Evolutionary conservation across 1,140 invertebrate genomes (phyloP).

Genomic region (Macrotrachela quadricornifera): DNA sequence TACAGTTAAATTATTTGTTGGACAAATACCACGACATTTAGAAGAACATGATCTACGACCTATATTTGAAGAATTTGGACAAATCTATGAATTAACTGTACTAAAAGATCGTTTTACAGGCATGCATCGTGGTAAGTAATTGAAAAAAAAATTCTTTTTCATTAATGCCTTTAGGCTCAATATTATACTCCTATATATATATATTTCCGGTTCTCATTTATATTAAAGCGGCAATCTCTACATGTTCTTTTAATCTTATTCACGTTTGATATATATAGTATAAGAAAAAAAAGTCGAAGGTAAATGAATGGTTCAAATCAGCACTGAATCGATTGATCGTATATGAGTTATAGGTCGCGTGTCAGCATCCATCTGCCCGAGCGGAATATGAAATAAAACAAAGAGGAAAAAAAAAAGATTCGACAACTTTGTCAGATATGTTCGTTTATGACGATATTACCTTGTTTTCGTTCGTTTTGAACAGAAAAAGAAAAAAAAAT

Average conservation of each 20-base stretch:
- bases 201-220: not conserved
- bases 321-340: too few relatives aligned
- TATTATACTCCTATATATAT: too few relatives aligned
- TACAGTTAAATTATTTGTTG: constrained; percentile 65
- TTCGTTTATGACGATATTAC: too few relatives aligned
- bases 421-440: too few relatives aligned
- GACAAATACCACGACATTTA: constrained; percentile 71
- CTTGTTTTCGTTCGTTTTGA: too few relatives aligned
- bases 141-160: not conserved
- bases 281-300: not conserved
- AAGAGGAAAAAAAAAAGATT: too few relatives aligned
- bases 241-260: not conserved
- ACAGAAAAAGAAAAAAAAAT: too few relatives aligned
- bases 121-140: constrained; percentile 60
- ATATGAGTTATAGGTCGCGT: too few relatives aligned
- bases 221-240: too few relatives aligned
- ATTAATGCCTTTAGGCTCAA: not conserved
- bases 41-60: constrained; percentile 66
- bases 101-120: constrained; percentile 60
- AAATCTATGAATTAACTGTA: constrained; percentile 75
- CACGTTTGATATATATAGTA: not conserved
- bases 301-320: too few relatives aligned
- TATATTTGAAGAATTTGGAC: constrained; percentile 73
- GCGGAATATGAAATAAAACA: too few relatives aligned
- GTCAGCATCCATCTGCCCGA: too few relatives aligned